Evolutionary conservation across 2,888 invertebrate species (phyloP).

Genomic region (Ophion ellenae): DNA sequence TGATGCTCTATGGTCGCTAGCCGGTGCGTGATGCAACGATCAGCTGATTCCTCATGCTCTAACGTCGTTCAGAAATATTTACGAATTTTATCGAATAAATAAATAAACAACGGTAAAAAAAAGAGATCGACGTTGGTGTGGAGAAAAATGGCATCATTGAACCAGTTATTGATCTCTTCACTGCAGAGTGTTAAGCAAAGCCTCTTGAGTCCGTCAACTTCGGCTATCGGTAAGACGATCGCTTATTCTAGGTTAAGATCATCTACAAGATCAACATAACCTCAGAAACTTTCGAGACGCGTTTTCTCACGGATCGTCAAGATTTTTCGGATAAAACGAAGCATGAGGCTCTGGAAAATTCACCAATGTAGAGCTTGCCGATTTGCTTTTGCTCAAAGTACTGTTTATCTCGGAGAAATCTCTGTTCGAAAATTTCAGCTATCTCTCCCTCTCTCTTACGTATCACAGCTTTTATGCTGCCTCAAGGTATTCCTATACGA

Average conservation of each 20-base stretch:
- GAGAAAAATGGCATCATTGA: slow-evolving; percentile 58
- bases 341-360: background rate
- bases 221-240: slow-evolving; percentile 48
- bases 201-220: slow-evolving; percentile 41
- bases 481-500: no score
- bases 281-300: background rate
- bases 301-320: background rate
- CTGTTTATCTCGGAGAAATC: no score
- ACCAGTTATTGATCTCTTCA: slow-evolving; percentile 44
- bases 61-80: background rate
- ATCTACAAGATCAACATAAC: background rate
- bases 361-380: background rate
- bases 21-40: background rate
- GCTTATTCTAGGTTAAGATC: slow-evolving; percentile 43
- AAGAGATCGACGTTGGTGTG: background rate
- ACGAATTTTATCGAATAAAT: background rate
- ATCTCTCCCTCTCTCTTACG: no score
- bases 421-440: no score
- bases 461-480: no score
- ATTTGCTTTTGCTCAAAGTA: no score
- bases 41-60: background rate
- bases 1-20: background rate
- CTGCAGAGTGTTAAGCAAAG: slow-evolving; percentile 53
- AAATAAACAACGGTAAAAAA: slow-evolving; percentile 3
- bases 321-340: background rate